These are phyloP conservation scores for Malacoraja senta DNA, from an alignment of 2,797 vertebrate genomes.

Conservation along the genomic window DNA sequence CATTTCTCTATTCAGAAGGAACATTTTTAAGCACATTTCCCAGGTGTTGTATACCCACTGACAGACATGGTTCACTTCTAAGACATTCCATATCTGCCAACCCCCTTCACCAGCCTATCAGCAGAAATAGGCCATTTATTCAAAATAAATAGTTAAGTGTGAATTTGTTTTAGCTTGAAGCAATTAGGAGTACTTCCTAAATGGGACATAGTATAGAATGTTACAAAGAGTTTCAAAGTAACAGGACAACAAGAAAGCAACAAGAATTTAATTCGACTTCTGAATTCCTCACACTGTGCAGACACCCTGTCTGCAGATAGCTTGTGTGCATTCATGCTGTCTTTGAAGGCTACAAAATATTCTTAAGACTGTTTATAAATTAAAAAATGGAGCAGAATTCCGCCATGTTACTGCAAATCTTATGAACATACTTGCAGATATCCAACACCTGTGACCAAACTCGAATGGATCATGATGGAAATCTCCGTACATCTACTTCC, in stretches of 20 bases:
- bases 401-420: not conserved
- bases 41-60: too few relatives aligned
- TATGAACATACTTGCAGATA: not conserved
- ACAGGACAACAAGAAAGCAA: not conserved
- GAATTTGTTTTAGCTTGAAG: not conserved
- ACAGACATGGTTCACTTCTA: not conserved
- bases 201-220: not conserved
- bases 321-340: not conserved
- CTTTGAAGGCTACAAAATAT: not conserved
- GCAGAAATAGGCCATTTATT: not conserved
- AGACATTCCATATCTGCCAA: too few relatives aligned
- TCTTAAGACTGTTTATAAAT: not conserved
- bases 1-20: not conserved
- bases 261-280: not conserved
- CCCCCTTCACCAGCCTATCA: not conserved
- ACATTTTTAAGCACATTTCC: not conserved
- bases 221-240: not conserved
- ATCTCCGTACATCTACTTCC: not conserved
- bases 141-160: not conserved
- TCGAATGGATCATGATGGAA: not conserved
- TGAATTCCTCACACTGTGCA: not conserved
- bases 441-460: not conserved
- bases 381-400: not conserved
- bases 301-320: not conserved
- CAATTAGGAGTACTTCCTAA: not conserved